A percentile compares a stretch with the other conserved stretches of the same genome.
phyloP scores from a whole-genome alignment of 2,888 invertebrate species.

The Ophioninae sp. region DNA sequence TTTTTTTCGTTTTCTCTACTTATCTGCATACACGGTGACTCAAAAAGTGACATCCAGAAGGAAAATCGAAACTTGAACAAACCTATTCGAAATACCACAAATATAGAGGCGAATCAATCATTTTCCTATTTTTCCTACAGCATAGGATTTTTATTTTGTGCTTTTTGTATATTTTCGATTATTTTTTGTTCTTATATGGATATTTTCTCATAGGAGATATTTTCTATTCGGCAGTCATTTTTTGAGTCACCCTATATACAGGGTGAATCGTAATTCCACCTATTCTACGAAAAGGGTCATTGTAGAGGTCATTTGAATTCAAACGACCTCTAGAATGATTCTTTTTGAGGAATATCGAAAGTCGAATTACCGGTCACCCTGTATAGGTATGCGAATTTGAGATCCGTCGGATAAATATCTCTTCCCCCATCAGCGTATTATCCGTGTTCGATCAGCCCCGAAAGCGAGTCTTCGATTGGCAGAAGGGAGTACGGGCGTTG shows the following conservation, averaged over 20 bases:
- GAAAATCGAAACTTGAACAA: neutral
- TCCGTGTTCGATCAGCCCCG: constrained; percentile 44
- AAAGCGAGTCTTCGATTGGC: constrained; percentile 8
- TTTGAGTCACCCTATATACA: no score
- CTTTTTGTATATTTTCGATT: neutral
- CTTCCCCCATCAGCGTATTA: constrained; percentile 56
- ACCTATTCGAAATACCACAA: neutral
- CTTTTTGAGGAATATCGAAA: neutral
- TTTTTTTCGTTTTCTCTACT: neutral
- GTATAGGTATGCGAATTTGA: neutral
- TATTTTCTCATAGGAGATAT: no score
- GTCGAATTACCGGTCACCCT: constrained; percentile 4
- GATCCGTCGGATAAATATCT: constrained; percentile 48
- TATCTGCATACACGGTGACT: neutral
- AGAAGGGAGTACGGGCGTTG: constrained; percentile 38
- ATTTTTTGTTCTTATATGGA: no score
- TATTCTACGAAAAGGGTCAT: no score
- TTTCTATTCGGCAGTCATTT: no score
- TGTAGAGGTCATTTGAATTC: no score
- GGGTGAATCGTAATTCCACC: no score
- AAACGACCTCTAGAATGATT: neutral
- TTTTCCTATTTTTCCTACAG: neutral
- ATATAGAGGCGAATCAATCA: neutral
- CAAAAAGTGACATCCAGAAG: neutral
- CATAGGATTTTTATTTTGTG: neutral